Percentiles rank a stretch among this genome's conserved stretches.
Evolutionary conservation across 2,888 invertebrate species (phyloP).

Genomic region (Andrena marginata): DNA sequence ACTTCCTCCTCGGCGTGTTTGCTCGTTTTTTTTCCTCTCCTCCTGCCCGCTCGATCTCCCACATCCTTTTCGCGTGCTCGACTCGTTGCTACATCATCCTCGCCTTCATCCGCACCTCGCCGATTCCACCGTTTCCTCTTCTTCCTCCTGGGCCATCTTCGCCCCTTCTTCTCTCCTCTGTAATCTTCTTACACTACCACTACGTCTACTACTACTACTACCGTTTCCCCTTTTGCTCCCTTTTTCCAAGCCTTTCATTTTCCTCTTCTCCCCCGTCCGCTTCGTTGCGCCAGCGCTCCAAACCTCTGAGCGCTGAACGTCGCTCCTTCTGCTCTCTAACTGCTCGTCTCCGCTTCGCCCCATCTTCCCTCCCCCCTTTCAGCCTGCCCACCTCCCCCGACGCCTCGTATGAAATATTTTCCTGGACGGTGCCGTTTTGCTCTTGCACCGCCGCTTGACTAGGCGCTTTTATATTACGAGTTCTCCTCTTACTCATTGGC

Average conservation of each 20-base stretch:
- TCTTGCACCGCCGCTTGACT: conserved; percentile 61
- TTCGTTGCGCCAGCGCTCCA: conserved; percentile 8
- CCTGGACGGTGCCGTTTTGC: conserved; percentile 68
- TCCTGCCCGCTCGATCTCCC: conserved; percentile 51
- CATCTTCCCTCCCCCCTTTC: conserved; percentile 17
- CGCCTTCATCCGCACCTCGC: conserved; percentile 51
- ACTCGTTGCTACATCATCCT: conserved; percentile 55
- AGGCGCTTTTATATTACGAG: conserved; percentile 60
- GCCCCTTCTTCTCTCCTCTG: conserved; percentile 7
- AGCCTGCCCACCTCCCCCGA: conserved; percentile 23
- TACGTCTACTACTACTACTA: conserved; percentile 2
- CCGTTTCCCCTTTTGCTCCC: conserved; percentile 34
- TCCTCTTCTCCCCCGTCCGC: conserved; percentile 32
- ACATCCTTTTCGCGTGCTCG: conserved; percentile 63
- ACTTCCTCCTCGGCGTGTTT: conserved; percentile 17
- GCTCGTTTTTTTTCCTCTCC: conserved; percentile 41
- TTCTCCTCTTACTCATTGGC: conserved; percentile 61
- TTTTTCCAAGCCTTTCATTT: conserved; percentile 44
- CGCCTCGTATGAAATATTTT: conserved; percentile 76
- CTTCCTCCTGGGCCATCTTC: conserved; percentile 8
- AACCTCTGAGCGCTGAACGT: conserved; percentile 10
- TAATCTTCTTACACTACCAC: conserved; percentile 42
- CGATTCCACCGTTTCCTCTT: conserved; percentile 43
- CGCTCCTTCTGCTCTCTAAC: conserved; percentile 29
- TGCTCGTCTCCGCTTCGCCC: conserved; percentile 15